phyloP scores from a whole-genome alignment of 2,113 vertebrate species.

The Osmerus mordax region DNA sequence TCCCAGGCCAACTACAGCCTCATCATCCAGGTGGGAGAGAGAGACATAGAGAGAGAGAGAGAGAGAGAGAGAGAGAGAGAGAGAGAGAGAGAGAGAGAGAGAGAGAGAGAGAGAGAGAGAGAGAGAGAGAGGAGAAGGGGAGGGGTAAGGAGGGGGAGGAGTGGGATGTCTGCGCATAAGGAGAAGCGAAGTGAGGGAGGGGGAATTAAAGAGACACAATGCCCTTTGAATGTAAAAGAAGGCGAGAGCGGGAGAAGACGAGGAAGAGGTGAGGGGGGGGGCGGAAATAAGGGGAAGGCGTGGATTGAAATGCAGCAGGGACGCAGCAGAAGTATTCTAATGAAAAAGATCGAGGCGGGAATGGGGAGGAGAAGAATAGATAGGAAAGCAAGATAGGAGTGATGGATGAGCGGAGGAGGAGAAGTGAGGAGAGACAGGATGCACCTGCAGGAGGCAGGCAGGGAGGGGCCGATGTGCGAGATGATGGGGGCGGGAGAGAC shows the following conservation, averaged over 20 bases:
- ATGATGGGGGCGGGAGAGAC: not conserved
- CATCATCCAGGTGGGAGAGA: conserved; percentile 86
- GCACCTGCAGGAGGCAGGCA: not conserved
- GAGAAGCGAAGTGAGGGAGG: not conserved
- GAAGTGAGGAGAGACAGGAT: conserved; percentile 2
- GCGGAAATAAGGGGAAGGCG: conserved; percentile 1
- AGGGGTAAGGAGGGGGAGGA: conserved; percentile 4
- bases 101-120: not conserved
- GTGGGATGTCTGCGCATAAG: not conserved
- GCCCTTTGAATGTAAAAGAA: conserved; percentile 50
- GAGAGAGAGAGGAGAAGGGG: not conserved
- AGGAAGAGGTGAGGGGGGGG: conserved; percentile 8
- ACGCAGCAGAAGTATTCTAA: not conserved
- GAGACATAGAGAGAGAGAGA: not conserved
- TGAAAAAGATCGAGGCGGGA: no score
- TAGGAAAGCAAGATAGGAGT: not conserved
- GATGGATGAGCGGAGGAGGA: not conserved
- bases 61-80: not conserved
- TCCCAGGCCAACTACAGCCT: conserved; percentile 90
- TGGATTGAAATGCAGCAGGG: not conserved
- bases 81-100: not conserved
- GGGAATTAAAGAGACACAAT: conserved; percentile 45
- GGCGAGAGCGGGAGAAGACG: conserved; percentile 1
- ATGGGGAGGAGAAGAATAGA: not conserved
- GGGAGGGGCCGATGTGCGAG: not conserved